These are phyloP conservation scores for Sarotherodon lohbergeri DNA, from an alignment of 2,113 vertebrate genomes.

Conservation along the genomic window DNA sequence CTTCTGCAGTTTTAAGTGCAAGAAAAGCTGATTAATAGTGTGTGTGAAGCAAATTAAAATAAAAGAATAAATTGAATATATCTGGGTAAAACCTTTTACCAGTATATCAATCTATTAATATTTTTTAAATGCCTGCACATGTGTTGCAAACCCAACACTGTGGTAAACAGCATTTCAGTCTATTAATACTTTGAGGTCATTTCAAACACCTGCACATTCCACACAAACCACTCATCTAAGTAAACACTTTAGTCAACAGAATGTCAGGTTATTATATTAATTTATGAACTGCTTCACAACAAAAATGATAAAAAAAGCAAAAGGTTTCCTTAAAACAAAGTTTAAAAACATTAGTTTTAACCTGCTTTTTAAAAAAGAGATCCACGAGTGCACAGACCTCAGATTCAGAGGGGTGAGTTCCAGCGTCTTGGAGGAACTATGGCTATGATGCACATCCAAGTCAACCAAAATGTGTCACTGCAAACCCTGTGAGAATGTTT, in stretches of 20 bases:
- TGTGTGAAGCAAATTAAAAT: neutral
- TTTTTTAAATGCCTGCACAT: neutral
- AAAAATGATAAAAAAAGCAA: neutral
- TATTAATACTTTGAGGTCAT: neutral
- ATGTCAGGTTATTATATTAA: neutral
- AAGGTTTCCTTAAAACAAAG: rapidly evolving
- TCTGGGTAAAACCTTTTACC: neutral
- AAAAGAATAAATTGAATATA: neutral
- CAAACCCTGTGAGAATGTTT: neutral
- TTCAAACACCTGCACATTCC: rapidly evolving
- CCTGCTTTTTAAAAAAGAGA: neutral
- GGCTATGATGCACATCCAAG: neutral
- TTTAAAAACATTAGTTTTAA: neutral
- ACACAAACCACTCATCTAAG: rapidly evolving
- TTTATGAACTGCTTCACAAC: rapidly evolving
- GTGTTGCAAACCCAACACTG: neutral
- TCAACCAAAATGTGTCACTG: rapidly evolving
- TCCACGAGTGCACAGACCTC: neutral
- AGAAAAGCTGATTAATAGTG: neutral
- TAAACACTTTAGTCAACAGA: neutral
- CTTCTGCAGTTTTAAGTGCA: neutral
- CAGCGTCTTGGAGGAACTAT: neutral
- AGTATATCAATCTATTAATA: neutral
- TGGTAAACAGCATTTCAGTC: neutral
- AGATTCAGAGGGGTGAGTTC: neutral